Conservation (phyloP, 2,113 vertebrate species). For the Bubo blakistoni region DNA sequence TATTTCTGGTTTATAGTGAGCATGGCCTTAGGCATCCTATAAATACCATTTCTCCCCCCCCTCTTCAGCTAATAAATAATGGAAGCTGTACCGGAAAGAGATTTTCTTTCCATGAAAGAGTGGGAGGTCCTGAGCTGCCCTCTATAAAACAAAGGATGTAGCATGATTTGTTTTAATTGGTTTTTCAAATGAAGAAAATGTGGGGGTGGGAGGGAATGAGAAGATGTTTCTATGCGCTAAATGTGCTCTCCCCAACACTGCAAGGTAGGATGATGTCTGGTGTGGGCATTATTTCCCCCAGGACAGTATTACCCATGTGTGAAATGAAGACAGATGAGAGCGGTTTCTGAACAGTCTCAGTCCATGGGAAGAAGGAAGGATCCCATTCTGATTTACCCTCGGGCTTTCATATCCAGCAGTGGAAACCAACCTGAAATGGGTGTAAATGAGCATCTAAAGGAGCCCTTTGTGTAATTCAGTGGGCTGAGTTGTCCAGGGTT, state of each 20-base stretch:
- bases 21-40: conserved; percentile 71
- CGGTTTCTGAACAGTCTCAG: not conserved
- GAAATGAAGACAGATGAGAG: not conserved
- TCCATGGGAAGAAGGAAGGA: not conserved
- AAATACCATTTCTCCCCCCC: conserved; percentile 63
- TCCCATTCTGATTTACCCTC: not conserved
- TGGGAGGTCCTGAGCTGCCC: conserved; percentile 60
- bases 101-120: conserved; percentile 68
- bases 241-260: not conserved
- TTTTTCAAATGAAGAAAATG: conserved; percentile 53
- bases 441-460: not conserved
- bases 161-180: conserved; percentile 41
- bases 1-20: conserved; percentile 66
- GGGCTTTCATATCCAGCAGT: not conserved
- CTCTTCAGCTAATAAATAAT: conserved; percentile 73
- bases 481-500: not conserved
- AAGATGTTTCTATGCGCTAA: not conserved
- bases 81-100: conserved; percentile 59
- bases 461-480: not conserved
- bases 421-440: not conserved
- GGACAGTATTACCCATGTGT: not conserved
- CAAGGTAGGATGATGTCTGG: not conserved
- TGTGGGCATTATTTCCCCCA: not conserved
- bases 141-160: conserved; percentile 63
- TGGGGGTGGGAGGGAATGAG: not conserved